phyloP scores from a whole-genome alignment of 2,113 vertebrate genomes.

The Dromiciops gliroides region DNA sequence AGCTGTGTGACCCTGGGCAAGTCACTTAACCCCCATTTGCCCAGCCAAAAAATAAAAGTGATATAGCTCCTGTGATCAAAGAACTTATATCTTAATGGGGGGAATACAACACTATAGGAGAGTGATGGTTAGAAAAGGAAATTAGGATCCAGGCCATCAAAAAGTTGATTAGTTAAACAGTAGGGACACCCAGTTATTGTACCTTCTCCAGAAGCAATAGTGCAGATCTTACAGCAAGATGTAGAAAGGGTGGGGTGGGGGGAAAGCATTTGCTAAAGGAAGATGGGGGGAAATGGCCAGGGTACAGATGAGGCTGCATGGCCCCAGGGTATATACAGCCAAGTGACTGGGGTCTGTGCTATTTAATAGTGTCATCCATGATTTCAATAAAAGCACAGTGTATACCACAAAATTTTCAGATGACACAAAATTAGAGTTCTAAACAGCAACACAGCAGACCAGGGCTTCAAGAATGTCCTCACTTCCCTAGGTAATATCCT shows the following conservation, averaged over 20 bases:
- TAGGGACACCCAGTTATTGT: not conserved
- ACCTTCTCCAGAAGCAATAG: not conserved
- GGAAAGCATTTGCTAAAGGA: not conserved
- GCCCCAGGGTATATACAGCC: not conserved
- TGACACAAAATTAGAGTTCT: no score
- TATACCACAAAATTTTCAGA: not conserved
- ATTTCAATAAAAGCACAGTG: not conserved
- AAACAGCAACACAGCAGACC: not conserved
- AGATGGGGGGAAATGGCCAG: not conserved
- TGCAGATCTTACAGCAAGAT: not conserved
- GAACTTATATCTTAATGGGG: not conserved
- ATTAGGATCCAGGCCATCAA: not conserved
- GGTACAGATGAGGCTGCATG: not conserved
- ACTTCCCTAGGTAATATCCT: not conserved
- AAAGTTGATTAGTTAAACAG: not conserved
- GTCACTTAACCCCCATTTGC: no score
- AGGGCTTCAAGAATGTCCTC: not conserved
- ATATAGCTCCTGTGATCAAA: not conserved
- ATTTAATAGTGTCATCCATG: not conserved
- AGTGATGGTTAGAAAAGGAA: not conserved
- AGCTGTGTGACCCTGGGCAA: no score
- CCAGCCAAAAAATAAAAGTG: not conserved
- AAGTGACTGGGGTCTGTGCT: not conserved
- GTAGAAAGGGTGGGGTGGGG: not conserved
- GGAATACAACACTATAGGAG: not conserved